A percentile compares a stretch with the other conserved stretches of the same genome.
These are phyloP conservation scores for Pelobates cultripes DNA, from an alignment of 2,797 vertebrate species.

Conservation along the genomic window DNA sequence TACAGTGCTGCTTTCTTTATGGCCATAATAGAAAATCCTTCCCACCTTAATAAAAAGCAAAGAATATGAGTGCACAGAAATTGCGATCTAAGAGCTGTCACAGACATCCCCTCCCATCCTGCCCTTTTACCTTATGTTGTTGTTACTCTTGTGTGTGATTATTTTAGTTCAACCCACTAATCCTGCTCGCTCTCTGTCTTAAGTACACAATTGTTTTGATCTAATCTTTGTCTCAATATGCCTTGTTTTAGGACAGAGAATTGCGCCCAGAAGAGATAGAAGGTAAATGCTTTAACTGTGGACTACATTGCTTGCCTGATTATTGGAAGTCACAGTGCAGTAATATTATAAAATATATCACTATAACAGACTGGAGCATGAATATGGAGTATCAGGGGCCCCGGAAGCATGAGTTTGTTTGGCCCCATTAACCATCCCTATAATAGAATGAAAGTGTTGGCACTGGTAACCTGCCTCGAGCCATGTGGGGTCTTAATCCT, in stretches of 20 bases:
- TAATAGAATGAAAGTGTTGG: too few species aligned
- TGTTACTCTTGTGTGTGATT: conserved; percentile 30
- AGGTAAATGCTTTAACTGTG: conserved; percentile 74
- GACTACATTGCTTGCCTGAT: not conserved
- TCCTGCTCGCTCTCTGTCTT: conserved; percentile 39
- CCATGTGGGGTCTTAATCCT: too few species aligned
- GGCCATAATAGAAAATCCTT: too few species aligned
- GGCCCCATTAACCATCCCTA: too few species aligned
- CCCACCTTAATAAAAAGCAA: too few species aligned
- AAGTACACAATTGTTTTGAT: conserved; percentile 21
- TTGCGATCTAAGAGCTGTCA: conserved; percentile 18
- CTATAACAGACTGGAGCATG: too few species aligned
- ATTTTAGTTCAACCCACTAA: conserved; percentile 42
- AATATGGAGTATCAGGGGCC: too few species aligned
- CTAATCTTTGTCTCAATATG: conserved; percentile 46
- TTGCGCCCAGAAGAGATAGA: conserved; percentile 95
- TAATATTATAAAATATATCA: not conserved
- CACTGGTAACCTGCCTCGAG: too few species aligned
- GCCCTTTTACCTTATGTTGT: conserved; percentile 13
- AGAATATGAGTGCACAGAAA: too few species aligned
- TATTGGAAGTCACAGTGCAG: not conserved
- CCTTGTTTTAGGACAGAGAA: conserved; percentile 77
- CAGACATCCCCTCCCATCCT: not conserved
- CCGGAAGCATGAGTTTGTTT: too few species aligned
- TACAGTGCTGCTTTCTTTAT: too few species aligned